A percentile compares a stretch with the other conserved stretches of the same genome.
These are phyloP conservation scores for Trachurus trachurus DNA, from an alignment of 2,797 vertebrate species.

Conservation along the genomic window DNA sequence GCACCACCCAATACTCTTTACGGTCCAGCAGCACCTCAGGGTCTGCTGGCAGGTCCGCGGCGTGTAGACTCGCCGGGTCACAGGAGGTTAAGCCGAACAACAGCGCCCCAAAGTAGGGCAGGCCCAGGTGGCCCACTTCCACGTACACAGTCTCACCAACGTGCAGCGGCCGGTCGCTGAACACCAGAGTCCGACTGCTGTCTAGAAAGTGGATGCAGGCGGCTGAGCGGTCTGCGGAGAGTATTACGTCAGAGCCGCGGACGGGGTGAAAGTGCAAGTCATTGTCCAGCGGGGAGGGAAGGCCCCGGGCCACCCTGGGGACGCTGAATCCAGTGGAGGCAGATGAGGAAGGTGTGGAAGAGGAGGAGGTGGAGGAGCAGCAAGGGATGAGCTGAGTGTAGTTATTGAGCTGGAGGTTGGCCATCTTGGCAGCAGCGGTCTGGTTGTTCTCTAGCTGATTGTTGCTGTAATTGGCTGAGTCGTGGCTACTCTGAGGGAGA, in stretches of 20 bases:
- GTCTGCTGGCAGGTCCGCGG: conserved; percentile 93
- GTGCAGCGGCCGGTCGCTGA: conserved; percentile 95
- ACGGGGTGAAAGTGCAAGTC: conserved; percentile 96
- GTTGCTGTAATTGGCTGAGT: conserved; percentile 98
- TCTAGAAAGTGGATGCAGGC: conserved; percentile 95
- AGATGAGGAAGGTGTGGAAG: conserved; percentile 70
- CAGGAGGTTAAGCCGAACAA: conserved; percentile 97
- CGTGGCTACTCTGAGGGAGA: conserved; percentile 95
- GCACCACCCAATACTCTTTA: conserved; percentile 99
- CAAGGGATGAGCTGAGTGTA: conserved; percentile 90
- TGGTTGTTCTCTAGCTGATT: conserved; percentile 98
- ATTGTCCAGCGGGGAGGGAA: conserved; percentile 90
- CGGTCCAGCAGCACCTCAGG: conserved; percentile 96
- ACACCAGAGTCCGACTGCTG: conserved; percentile 94
- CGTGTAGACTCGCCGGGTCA: conserved; percentile 92
- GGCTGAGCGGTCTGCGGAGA: conserved; percentile 93
- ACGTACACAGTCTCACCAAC: conserved; percentile 93
- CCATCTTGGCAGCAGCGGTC: conserved; percentile 95
- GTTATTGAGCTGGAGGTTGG: conserved; percentile 91
- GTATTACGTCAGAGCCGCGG: conserved; percentile 92
- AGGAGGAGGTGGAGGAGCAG: conserved; percentile 86
- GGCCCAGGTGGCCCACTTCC: conserved; percentile 93
- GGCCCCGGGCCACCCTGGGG: conserved; percentile 66
- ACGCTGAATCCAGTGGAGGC: conserved; percentile 61
- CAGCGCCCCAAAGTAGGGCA: conserved; percentile 93